A percentile compares a stretch with the other conserved stretches of the same genome.
These are phyloP conservation scores for Cyprinella venusta DNA, from an alignment of 2,797 vertebrate species.

Conservation along the genomic window DNA sequence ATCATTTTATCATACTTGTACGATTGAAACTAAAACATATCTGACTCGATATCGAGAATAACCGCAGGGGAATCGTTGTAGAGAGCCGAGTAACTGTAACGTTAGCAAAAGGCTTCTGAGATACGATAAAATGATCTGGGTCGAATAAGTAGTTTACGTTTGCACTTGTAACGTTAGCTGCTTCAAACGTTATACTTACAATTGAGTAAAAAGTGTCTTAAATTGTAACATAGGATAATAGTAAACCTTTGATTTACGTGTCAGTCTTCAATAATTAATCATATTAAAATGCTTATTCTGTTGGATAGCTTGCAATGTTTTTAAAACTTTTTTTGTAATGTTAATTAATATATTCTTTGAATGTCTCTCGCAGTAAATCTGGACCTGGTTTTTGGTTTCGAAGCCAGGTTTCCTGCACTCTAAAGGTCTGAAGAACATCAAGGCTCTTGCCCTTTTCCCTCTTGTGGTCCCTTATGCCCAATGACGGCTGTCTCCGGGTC, in stretches of 20 bases:
- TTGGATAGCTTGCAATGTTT: not conserved
- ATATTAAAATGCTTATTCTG: not conserved
- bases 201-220: too few relatives aligned
- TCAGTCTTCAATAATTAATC: not conserved
- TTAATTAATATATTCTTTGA: slow-evolving; percentile 53
- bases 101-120: not conserved
- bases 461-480: slow-evolving; percentile 56
- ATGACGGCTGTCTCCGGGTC: slow-evolving; percentile 57
- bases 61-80: not conserved
- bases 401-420: slow-evolving; percentile 41
- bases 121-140: not conserved
- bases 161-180: not conserved
- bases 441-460: slow-evolving; percentile 39
- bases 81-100: not conserved
- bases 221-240: not conserved
- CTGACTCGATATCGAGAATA: not conserved
- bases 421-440: slow-evolving; percentile 43
- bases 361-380: slow-evolving; percentile 66
- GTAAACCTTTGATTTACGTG: not conserved
- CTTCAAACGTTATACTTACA: not conserved
- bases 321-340: slow-evolving; percentile 10
- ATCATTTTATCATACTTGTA: not conserved
- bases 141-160: not conserved
- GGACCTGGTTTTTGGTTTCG: slow-evolving; percentile 51
- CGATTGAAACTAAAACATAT: not conserved